Evolutionary conservation across 2,113 vertebrate genomes (phyloP).

Genomic region (Danionella cerebrum): DNA sequence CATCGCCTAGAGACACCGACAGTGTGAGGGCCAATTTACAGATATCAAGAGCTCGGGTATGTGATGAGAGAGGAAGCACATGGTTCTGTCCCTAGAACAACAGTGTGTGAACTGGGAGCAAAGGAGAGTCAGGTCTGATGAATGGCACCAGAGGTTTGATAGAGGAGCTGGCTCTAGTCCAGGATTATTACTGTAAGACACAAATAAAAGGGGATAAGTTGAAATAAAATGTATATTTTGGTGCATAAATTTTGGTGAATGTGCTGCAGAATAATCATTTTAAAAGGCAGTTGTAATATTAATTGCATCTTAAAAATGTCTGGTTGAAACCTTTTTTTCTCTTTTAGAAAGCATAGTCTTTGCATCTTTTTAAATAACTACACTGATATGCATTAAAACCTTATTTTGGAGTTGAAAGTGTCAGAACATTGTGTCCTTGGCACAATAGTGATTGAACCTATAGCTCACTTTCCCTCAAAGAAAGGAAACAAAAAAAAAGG

Average conservation of each 20-base stretch:
- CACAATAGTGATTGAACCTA: neutral
- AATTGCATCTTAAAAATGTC: too few relatives aligned
- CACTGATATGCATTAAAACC: neutral
- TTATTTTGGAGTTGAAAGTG: neutral
- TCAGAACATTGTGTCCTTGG: neutral
- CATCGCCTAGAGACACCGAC: conserved; percentile 10
- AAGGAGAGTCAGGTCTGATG: neutral
- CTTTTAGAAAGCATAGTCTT: too few relatives aligned
- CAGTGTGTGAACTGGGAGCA: neutral
- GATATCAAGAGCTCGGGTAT: conserved; percentile 22
- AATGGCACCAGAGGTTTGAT: neutral
- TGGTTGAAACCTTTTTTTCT: too few relatives aligned
- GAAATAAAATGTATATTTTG: neutral
- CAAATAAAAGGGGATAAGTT: neutral
- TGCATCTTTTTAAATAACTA: too few relatives aligned
- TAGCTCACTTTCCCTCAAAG: neutral
- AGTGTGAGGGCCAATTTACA: conserved; percentile 24
- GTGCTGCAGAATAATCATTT: too few relatives aligned
- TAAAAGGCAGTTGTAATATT: too few relatives aligned
- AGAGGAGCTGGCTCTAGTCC: neutral
- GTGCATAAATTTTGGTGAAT: neutral
- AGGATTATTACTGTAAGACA: neutral
- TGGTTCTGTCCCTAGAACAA: conserved; percentile 22
- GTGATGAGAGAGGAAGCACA: conserved; percentile 26
- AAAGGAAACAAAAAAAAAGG: conserved; percentile 4